Conservation (phyloP, 2,888 invertebrate genomes). For the Zootermopsis nevadensis region DNA sequence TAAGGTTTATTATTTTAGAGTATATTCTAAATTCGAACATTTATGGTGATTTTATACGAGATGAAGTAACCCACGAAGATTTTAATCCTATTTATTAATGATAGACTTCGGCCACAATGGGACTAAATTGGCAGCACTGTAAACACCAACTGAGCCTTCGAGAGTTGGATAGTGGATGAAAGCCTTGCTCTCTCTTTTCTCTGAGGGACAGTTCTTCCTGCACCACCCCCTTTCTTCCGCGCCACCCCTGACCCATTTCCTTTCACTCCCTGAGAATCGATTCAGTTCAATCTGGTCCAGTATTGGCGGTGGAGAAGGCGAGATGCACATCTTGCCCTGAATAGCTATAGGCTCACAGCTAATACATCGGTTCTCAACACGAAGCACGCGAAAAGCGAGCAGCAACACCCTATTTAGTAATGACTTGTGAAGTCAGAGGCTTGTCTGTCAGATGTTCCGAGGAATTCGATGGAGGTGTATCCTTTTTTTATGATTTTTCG, state of each 20-base stretch:
- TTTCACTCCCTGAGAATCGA: conserved; percentile 12
- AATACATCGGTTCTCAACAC: neutral
- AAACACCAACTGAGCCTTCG: neutral
- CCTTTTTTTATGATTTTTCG: no score
- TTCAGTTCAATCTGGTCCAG: conserved; percentile 8
- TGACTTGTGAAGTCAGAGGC: no score
- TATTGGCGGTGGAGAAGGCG: neutral
- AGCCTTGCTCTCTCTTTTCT: neutral
- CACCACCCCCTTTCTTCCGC: neutral
- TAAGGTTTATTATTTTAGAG: no score
- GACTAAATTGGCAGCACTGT: neutral
- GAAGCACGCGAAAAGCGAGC: neutral
- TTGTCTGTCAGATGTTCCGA: no score
- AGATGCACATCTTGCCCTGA: neutral
- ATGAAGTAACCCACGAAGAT: no score
- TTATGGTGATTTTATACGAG: no score
- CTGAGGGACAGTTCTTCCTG: conserved; percentile 1
- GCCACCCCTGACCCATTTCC: neutral
- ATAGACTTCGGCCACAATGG: neutral
- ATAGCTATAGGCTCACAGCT: neutral
- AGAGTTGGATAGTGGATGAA: neutral
- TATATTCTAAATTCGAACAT: no score
- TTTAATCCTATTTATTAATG: no score
- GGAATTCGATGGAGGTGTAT: no score
- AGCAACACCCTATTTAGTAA: no score